phyloP scores from a whole-genome alignment of 1,140 invertebrate species.

The Limonius californicus region DNA sequence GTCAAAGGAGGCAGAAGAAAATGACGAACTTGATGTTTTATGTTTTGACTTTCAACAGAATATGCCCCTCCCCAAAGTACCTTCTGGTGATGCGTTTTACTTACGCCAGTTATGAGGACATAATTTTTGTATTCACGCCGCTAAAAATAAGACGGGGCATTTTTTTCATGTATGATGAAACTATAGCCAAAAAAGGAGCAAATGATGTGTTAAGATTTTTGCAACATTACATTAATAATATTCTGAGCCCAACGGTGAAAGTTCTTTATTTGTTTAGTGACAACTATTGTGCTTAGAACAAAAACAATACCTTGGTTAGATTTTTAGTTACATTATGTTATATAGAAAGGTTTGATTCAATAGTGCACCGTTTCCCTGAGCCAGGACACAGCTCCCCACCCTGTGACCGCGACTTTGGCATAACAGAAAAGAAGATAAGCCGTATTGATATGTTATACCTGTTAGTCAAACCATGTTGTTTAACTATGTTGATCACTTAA shows the following conservation, averaged over 20 bases:
- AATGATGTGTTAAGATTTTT: slow-evolving; percentile 18
- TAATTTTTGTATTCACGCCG: slow-evolving; percentile 21
- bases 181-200: slow-evolving; percentile 10
- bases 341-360: not conserved
- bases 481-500: slow-evolving; percentile 19
- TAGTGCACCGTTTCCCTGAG: not conserved
- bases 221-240: slow-evolving; percentile 18
- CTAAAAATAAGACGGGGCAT: slow-evolving; percentile 3
- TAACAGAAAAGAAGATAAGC: not conserved
- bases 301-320: slow-evolving; percentile 18
- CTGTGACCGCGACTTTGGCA: not conserved
- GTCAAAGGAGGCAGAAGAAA: slow-evolving; percentile 16
- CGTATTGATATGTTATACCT: not conserved
- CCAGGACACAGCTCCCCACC: not conserved
- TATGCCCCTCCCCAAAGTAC: slow-evolving; percentile 24
- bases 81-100: slow-evolving; percentile 24
- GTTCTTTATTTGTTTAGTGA: slow-evolving; percentile 19
- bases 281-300: slow-evolving; percentile 18
- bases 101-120: slow-evolving; percentile 20
- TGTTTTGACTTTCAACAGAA: slow-evolving; percentile 25
- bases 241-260: slow-evolving; percentile 10
- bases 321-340: not conserved
- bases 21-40: slow-evolving; percentile 17
- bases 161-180: slow-evolving; percentile 23
- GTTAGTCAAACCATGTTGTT: too few species aligned